Conservation (phyloP, 2,888 invertebrate species). For the Xestia ashworthii region DNA sequence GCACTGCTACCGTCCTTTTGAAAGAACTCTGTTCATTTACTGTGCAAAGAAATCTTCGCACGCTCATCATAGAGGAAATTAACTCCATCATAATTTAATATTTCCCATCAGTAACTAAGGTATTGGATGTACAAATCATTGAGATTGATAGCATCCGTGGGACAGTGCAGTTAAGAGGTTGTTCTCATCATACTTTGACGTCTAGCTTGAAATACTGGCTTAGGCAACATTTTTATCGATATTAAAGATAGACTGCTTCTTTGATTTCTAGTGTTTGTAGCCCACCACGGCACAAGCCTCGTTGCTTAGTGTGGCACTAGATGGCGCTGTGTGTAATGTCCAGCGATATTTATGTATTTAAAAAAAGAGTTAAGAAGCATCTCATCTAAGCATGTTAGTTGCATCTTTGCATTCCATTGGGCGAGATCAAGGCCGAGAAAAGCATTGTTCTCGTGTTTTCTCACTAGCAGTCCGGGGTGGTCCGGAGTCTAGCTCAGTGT, state of each 20-base stretch:
- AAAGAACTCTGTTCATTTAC: background rate
- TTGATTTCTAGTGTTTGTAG: background rate
- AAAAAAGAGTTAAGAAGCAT: background rate
- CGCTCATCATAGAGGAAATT: slow-evolving; percentile 28
- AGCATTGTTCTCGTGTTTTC: background rate
- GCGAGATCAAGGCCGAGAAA: background rate
- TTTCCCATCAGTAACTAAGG: slow-evolving; percentile 31
- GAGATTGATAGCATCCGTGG: slow-evolving; percentile 43
- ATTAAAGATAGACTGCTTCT: background rate
- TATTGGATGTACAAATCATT: slow-evolving; percentile 18
- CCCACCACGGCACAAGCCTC: too few relatives aligned
- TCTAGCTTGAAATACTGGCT: slow-evolving; percentile 1
- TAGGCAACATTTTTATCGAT: background rate
- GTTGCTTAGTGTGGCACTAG: too few relatives aligned
- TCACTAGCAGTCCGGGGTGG: background rate
- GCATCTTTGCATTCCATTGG: background rate
- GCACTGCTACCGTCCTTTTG: background rate
- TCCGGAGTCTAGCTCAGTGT: background rate
- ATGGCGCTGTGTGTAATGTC: too few relatives aligned
- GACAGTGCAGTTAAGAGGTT: slow-evolving; percentile 22
- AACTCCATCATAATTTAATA: slow-evolving; percentile 23
- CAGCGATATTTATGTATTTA: background rate
- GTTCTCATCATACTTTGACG: background rate
- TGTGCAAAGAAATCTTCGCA: slow-evolving; percentile 16
- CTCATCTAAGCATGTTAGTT: background rate